Evolutionary conservation across 2,888 invertebrate species (phyloP), one percentile per base, ranked within the genome.

Genomic region (Lampropteryx suffumata): DNA sequence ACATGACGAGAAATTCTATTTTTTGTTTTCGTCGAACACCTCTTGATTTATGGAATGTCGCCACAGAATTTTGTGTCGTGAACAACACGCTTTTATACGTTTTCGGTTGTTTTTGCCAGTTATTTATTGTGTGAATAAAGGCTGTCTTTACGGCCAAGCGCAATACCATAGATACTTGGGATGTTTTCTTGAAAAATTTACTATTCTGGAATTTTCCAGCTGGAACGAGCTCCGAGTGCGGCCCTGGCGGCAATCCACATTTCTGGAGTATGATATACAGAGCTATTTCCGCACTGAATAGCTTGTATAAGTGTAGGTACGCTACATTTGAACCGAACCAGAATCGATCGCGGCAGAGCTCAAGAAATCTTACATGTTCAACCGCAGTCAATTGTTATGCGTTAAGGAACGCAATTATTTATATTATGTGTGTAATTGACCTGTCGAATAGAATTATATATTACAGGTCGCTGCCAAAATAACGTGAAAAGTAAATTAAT

Each of bases 181-280:
- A 24, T 3, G 7, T 24, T 17, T 17, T 17, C 17, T 17, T 17
- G 17, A 17, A 24, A 24, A 4, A 3, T 21, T 21, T 21, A 3
- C 35, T 44, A 39, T 51, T 21, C 69, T 74, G 78, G 74, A 79
- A 72, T 73, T 79, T 70, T 82, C 82, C 82, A 82, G 82, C 53
- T 54, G 32, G 29, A 46, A 7, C 1, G 6, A 13, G 1, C 8
- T 39, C 61, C 54, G 59, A 83, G 63, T 85, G 59, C 88, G 83
- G 59, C 73, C 74, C 88, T 84, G 88, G 64, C 7, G 27, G 24
- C 62, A 57, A 66, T 73, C 65, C 65, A 68, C 79, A 75, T 74
- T 79, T 79, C 81, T 82, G 84, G 83, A 76, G 81, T 81, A 82
- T 82, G 84, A 86, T 86, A 84, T 80, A 78, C 69, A 55, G 70